These are phyloP conservation scores for Oxycera nigricornis DNA, from an alignment of 2,888 invertebrate species.

Conservation along the genomic window DNA sequence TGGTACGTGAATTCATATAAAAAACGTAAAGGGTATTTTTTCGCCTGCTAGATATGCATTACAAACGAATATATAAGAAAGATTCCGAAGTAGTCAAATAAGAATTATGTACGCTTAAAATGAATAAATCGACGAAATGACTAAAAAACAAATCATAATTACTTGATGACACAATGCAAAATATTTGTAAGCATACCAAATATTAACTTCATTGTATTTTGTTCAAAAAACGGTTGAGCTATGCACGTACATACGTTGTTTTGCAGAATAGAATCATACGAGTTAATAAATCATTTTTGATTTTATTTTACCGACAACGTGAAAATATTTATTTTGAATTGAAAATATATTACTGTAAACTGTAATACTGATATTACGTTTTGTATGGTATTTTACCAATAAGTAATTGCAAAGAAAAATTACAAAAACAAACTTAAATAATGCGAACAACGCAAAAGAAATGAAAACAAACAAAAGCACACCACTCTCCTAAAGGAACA, in stretches of 20 bases:
- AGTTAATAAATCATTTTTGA: slow-evolving; percentile 8
- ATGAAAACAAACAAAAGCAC: background rate
- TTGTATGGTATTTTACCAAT: slow-evolving; percentile 68
- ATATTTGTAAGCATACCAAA: slow-evolving; percentile 16
- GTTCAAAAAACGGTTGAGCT: slow-evolving; percentile 11
- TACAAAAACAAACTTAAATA: slow-evolving; percentile 23
- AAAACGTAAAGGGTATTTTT: background rate
- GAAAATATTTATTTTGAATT: slow-evolving; percentile 36
- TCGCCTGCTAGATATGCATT: background rate
- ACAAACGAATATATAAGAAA: slow-evolving; percentile 14
- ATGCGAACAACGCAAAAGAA: background rate
- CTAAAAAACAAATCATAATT: slow-evolving; percentile 12
- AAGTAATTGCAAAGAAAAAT: slow-evolving; percentile 41
- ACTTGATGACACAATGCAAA: slow-evolving; percentile 9
- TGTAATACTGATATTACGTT: slow-evolving; percentile 67
- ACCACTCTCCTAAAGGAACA: background rate
- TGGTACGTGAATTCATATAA: no score
- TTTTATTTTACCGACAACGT: slow-evolving; percentile 6
- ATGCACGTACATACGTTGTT: background rate
- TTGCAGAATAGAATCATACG: background rate
- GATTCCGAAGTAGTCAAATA: slow-evolving; percentile 30
- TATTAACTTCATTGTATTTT: slow-evolving; percentile 6
- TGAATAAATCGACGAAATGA: slow-evolving; percentile 43
- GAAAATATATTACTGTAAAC: slow-evolving; percentile 57
- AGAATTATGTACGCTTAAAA: slow-evolving; percentile 46